These are phyloP conservation scores for Lepidochrysops patricia DNA, from an alignment of 2,888 invertebrate species.

Conservation along the genomic window DNA sequence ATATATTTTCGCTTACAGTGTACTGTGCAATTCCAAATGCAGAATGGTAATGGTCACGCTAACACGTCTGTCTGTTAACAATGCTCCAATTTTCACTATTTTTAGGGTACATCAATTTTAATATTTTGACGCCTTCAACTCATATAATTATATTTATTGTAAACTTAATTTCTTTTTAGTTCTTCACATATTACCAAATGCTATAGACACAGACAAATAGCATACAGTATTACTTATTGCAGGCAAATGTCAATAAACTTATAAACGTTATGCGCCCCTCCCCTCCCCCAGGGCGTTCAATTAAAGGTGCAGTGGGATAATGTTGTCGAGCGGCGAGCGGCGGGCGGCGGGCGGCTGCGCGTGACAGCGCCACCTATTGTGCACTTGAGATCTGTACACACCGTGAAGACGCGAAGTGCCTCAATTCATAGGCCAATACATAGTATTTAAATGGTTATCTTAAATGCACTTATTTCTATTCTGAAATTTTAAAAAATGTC, in stretches of 20 bases:
- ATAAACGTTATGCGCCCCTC: neutral
- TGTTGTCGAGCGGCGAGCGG: conserved; percentile 28
- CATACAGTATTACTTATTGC: neutral
- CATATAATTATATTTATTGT: too few species aligned
- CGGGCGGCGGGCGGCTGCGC: conserved; percentile 28
- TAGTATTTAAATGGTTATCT: too few species aligned
- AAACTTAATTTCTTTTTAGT: too few species aligned
- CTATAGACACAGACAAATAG: too few species aligned
- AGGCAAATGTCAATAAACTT: neutral
- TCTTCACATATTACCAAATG: too few species aligned
- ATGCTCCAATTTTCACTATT: neutral
- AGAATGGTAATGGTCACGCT: neutral
- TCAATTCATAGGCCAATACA: conserved; percentile 8
- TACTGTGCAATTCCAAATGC: neutral
- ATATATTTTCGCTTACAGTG: neutral
- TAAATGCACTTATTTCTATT: too few species aligned
- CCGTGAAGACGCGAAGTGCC: conserved; percentile 22
- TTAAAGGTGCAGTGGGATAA: conserved; percentile 30
- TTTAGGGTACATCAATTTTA: neutral
- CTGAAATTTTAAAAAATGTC: too few species aligned
- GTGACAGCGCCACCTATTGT: conserved; percentile 35
- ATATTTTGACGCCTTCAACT: too few species aligned
- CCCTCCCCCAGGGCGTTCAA: conserved; percentile 23
- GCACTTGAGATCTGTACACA: conserved; percentile 28
- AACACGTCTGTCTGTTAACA: neutral